A percentile compares a stretch with the other conserved stretches of the same genome.
phyloP scores from a whole-genome alignment of 2,888 invertebrate genomes.

The Ormyrus labotus region DNA sequence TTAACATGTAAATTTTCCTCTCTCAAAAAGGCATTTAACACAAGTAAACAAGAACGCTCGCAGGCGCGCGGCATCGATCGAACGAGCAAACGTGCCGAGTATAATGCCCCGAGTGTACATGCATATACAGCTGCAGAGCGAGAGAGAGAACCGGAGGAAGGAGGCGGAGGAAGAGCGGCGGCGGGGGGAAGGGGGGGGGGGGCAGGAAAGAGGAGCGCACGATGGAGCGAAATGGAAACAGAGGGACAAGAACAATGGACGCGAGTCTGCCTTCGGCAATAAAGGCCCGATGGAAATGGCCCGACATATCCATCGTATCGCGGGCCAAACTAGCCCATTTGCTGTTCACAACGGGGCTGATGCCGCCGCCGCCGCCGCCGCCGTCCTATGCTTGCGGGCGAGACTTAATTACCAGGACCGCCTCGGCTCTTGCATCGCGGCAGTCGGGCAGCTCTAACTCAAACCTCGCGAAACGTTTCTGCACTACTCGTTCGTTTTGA shows the following conservation, averaged over 20 bases:
- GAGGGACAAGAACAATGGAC: conserved; percentile 42
- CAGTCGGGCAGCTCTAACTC: neutral
- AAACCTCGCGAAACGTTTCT: neutral
- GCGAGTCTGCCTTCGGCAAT: conserved; percentile 26
- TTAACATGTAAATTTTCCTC: too few species aligned
- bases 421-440: neutral
- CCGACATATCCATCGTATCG: conserved; percentile 42
- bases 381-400: conserved; percentile 22
- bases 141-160: neutral
- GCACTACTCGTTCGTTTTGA: conserved; percentile 10
- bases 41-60: neutral
- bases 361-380: neutral
- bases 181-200: neutral
- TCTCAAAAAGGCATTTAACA: too few species aligned
- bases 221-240: conserved; percentile 31
- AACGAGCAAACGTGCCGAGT: neutral
- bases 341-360: conserved; percentile 35
- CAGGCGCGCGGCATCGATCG: conserved; percentile 26
- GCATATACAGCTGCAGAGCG: neutral
- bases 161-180: neutral
- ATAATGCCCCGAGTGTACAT: conserved; percentile 1
- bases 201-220: neutral
- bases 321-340: conserved; percentile 38
- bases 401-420: conserved; percentile 41
- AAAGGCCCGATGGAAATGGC: conserved; percentile 44